Conservation (phyloP, 2,888 invertebrate species). For the Kuschelorhynchus macadamiae region DNA sequence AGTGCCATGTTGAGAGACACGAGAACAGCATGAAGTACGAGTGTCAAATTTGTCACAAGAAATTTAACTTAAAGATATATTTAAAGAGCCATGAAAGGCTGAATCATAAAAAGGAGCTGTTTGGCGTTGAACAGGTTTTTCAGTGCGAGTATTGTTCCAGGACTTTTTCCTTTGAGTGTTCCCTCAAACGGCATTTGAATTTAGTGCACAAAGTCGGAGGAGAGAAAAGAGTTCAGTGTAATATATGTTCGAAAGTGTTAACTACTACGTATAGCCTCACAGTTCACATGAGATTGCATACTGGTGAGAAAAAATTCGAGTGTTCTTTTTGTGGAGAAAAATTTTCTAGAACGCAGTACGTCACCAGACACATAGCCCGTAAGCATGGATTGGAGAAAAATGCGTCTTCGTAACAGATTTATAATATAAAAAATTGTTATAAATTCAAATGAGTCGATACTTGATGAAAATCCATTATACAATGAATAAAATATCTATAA, state of each 20-base stretch:
- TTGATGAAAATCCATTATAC: too few relatives aligned
- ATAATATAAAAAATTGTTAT: too few relatives aligned
- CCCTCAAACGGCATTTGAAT: constrained; percentile 60
- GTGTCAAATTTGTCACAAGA: constrained; percentile 57
- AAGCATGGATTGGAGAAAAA: constrained; percentile 8
- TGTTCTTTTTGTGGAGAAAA: constrained; percentile 60
- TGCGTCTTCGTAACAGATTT: not conserved
- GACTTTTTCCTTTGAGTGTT: constrained; percentile 60
- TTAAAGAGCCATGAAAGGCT: constrained; percentile 58
- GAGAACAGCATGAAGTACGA: constrained; percentile 57
- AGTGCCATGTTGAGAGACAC: constrained; percentile 57
- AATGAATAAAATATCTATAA: too few relatives aligned
- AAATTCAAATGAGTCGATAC: too few relatives aligned
- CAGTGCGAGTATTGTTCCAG: constrained; percentile 59
- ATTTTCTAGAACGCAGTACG: constrained; percentile 54
- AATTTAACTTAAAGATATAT: constrained; percentile 58
- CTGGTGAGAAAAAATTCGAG: constrained; percentile 59
- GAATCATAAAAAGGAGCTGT: constrained; percentile 62
- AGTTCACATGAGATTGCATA: constrained; percentile 61
- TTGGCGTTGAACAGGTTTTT: constrained; percentile 57
- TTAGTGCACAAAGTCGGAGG: constrained; percentile 62
- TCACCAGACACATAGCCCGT: constrained; percentile 31
- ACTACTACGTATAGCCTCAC: constrained; percentile 61
- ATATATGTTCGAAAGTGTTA: constrained; percentile 58
- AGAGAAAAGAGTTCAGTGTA: constrained; percentile 52